phyloP scores from a whole-genome alignment of 2,113 vertebrate species.

The Triplophysa tibetana region DNA sequence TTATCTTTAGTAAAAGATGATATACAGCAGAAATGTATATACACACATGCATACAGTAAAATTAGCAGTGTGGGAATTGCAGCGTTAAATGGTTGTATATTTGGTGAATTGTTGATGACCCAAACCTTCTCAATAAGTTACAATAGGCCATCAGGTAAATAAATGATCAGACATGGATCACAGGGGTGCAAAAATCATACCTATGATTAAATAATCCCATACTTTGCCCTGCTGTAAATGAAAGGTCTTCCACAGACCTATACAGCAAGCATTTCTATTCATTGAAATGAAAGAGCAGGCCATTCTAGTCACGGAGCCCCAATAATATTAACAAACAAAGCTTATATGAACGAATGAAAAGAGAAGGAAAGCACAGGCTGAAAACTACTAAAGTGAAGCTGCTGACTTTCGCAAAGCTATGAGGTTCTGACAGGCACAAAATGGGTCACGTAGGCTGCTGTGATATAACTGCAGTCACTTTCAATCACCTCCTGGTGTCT shows the following conservation, averaged over 20 bases:
- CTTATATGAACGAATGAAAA: constrained; percentile 9
- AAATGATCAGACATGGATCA: not conserved
- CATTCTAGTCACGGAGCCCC: not conserved
- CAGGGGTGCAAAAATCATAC: not conserved
- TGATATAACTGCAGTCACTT: constrained; percentile 25
- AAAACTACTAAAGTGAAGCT: not conserved
- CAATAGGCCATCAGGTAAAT: not conserved
- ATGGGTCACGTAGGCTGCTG: not conserved
- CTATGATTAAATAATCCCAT: not conserved
- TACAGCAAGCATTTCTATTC: constrained; percentile 4
- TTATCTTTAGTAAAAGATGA: too few species aligned
- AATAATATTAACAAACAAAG: constrained; percentile 19
- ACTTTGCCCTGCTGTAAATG: not conserved
- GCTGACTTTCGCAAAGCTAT: not conserved
- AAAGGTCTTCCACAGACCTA: not conserved
- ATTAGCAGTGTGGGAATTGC: too few species aligned
- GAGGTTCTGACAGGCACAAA: not conserved
- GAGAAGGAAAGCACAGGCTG: not conserved
- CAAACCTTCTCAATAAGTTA: not conserved
- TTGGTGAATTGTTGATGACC: not conserved
- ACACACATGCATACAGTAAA: too few species aligned
- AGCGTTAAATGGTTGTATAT: too few species aligned
- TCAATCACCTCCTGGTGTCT: constrained; percentile 17
- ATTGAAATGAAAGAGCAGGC: not conserved
- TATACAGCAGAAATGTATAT: too few species aligned